Evolutionary conservation across 2,797 vertebrate species (phyloP), one percentile per base, ranked within the genome.

Genomic region (Hydrolagus colliei): DNA sequence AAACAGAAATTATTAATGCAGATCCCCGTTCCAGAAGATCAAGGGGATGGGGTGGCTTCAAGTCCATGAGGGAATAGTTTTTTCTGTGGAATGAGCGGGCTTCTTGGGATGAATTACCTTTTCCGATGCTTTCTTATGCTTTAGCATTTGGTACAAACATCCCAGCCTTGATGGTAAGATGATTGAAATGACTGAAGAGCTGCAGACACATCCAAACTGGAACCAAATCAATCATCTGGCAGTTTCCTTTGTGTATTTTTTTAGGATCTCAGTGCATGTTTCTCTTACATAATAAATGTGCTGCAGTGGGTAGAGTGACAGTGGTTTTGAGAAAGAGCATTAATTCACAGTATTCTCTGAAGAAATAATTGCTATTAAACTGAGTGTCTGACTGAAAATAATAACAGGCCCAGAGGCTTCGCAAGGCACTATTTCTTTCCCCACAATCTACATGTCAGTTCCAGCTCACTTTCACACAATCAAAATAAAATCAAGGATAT

Each of bases 211-310:
- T 77, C 75, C 52, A 77, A 77, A 77, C 61, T 77, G 52, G 75
- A 77, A 77, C 41, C 61, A 41, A 77, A 77, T 77, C 52, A 61
- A 61, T 77, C 75, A 77, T 77, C 75, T 41, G n/a, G 75, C 61
- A 52, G 41, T 77, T 77, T 77, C 75, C 75, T 77, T 52, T 77
- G 75, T 77, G 75, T 77, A n/a, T 52, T 61, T 76, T 77, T 77
- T 77, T 59, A 77, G 52, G 18, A 77, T 77, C 75, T 77, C 52
- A 41, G 61, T 77, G 52, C 61, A 77, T 59, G 41, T 7, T 7
- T 61, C 75, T 77, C 20, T 77, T 77, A 61, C 52, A 16, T 59
- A 77, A 12, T 76, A 76, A 76, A 59, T n/a, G 9, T 59, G 59
- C 59, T 59, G 35, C 61, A 59, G 52, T 77, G 41, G 52, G 75